Conservation (phyloP, 1,140 invertebrate species). For the Dolichoris vasculosae region DNA sequence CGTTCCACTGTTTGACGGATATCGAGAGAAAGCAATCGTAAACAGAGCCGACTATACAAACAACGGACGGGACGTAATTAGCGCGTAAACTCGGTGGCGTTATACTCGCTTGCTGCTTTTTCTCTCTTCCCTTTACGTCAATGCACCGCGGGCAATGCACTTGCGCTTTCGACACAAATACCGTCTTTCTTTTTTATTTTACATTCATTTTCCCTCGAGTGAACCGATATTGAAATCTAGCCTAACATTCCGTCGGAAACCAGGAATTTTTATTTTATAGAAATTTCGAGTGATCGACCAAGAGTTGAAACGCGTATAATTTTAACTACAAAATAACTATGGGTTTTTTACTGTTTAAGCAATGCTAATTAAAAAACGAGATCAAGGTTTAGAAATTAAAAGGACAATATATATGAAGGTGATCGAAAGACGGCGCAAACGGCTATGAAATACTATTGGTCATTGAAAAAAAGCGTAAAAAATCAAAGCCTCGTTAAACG, state of each 20-base stretch:
- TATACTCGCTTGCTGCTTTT: background rate
- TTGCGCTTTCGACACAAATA: slow-evolving; percentile 12
- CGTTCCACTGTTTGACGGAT: slow-evolving; percentile 53
- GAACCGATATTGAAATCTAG: background rate
- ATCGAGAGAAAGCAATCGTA: slow-evolving; percentile 61
- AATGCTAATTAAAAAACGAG: background rate
- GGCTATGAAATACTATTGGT: background rate
- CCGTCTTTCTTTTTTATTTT: background rate
- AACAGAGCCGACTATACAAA: slow-evolving; percentile 42
- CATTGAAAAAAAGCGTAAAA: background rate
- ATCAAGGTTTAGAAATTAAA: background rate
- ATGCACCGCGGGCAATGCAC: background rate
- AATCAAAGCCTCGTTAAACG: background rate
- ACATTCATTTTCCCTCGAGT: background rate
- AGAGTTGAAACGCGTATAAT: no score
- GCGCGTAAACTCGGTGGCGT: slow-evolving; percentile 45
- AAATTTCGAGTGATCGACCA: background rate
- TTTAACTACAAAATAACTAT: no score
- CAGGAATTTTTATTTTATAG: background rate
- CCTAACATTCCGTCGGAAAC: background rate
- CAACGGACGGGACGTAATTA: slow-evolving; percentile 53
- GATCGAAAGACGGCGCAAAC: background rate
- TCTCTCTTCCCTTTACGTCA: slow-evolving; percentile 7
- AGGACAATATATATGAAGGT: no score
- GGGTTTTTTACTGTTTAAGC: no score